These are phyloP conservation scores for Andrena praecox DNA, from an alignment of 2,888 invertebrate genomes.

Conservation along the genomic window DNA sequence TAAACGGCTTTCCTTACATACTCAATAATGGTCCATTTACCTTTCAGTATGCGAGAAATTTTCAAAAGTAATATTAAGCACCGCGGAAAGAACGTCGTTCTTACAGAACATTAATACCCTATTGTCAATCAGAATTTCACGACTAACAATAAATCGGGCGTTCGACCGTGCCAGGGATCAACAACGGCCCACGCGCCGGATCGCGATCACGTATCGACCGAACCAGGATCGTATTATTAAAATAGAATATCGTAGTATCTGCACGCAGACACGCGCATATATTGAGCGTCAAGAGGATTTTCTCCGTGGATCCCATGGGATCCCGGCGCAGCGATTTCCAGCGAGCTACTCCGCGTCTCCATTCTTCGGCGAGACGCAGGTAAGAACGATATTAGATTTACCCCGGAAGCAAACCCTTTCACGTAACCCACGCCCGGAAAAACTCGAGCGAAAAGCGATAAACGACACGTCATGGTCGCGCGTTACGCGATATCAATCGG, in stretches of 20 bases:
- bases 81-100: not conserved
- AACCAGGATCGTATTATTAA: constrained; percentile 54
- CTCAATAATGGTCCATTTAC: too few species aligned
- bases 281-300: constrained; percentile 50
- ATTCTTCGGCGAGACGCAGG: constrained; percentile 69
- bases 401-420: constrained; percentile 62
- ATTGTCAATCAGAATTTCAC: constrained; percentile 1
- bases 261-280: constrained; percentile 10
- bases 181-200: not conserved
- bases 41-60: not conserved
- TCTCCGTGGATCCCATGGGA: constrained; percentile 49
- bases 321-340: constrained; percentile 65
- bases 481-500: constrained; percentile 66
- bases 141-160: not conserved
- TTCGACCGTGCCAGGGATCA: not conserved
- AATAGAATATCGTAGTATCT: constrained; percentile 40
- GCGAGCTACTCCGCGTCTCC: constrained; percentile 61
- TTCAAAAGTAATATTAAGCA: not conserved
- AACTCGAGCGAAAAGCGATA: constrained; percentile 66
- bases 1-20: too few species aligned
- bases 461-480: constrained; percentile 66
- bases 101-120: not conserved
- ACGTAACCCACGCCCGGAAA: constrained; percentile 58
- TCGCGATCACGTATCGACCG: constrained; percentile 2
- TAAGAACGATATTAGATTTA: constrained; percentile 75